Percentiles rank a stretch among this genome's conserved stretches.
Evolutionary conservation across 1,140 invertebrate species (phyloP).

Genomic region (Druon quercuslanigerum): DNA sequence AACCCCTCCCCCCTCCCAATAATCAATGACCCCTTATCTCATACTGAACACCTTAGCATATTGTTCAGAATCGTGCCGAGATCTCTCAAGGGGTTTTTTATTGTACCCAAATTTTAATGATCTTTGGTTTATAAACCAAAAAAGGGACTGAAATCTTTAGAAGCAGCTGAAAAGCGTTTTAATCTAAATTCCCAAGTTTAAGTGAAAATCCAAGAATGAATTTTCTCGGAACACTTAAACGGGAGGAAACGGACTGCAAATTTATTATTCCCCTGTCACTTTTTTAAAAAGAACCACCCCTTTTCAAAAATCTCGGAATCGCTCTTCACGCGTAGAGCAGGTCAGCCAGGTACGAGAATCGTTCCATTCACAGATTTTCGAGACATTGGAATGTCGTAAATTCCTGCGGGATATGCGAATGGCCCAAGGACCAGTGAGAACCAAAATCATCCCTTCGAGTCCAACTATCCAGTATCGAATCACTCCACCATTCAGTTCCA

Average conservation of each 20-base stretch:
- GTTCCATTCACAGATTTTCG: conserved; percentile 48
- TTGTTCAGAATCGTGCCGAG: too few species aligned
- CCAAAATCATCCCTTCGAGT: conserved; percentile 22
- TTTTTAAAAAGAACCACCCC: conserved; percentile 27
- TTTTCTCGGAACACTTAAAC: conserved; percentile 21
- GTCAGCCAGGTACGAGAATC: conserved; percentile 32
- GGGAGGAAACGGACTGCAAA: conserved; percentile 13
- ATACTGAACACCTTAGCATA: too few species aligned
- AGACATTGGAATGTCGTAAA: conserved; percentile 56
- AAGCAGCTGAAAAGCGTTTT: background rate
- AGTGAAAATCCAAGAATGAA: background rate
- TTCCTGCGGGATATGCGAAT: conserved; percentile 45
- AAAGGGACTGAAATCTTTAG: background rate
- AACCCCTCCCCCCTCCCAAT: too few species aligned
- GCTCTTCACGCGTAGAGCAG: conserved; percentile 35
- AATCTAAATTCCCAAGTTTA: conserved; percentile 1
- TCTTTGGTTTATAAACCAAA: background rate
- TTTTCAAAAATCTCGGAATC: conserved; percentile 14
- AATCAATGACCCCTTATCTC: too few species aligned
- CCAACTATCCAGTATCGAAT: background rate
- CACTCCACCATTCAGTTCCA: conserved; percentile 19
- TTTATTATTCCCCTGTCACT: conserved; percentile 28
- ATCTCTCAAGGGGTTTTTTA: too few species aligned
- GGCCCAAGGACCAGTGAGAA: conserved; percentile 22
- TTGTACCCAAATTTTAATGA: background rate